A percentile compares a stretch with the other conserved stretches of the same genome.
These are phyloP conservation scores for Arenaria interpres DNA, from an alignment of 2,113 vertebrate species.

Conservation along the genomic window DNA sequence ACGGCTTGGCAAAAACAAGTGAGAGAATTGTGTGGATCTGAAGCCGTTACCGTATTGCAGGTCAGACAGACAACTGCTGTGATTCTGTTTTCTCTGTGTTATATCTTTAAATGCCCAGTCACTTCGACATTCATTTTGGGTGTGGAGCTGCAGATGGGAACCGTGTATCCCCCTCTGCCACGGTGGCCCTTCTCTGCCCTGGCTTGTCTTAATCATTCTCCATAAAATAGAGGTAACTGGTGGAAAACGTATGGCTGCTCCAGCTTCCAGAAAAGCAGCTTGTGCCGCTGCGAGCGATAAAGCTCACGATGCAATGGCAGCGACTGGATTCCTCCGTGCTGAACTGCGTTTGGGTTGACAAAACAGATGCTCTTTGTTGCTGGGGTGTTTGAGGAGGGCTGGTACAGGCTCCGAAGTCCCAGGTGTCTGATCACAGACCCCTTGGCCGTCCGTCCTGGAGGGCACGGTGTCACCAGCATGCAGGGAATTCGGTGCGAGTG, in stretches of 20 bases:
- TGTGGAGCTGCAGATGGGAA: background rate
- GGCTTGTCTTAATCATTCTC: background rate
- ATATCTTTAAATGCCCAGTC: accelerated
- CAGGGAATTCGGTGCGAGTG: accelerated
- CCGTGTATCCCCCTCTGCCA: background rate
- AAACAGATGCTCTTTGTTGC: background rate
- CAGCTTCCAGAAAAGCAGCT: background rate
- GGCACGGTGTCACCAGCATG: accelerated
- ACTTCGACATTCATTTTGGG: accelerated
- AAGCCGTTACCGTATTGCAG: accelerated
- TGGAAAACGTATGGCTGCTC: accelerated
- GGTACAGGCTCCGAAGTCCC: background rate
- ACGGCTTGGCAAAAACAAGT: accelerated
- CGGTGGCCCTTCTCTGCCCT: background rate
- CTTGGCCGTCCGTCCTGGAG: accelerated
- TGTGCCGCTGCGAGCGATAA: background rate
- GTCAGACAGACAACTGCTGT: accelerated
- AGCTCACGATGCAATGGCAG: background rate
- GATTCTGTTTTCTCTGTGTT: background rate
- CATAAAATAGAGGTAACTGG: background rate
- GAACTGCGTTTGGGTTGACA: background rate
- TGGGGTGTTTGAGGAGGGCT: no score
- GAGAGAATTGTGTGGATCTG: background rate
- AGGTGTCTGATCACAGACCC: background rate
- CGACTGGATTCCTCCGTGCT: background rate